Evolutionary conservation across 2,888 invertebrate genomes (phyloP).

Genomic region (Ophioninae sp.): DNA sequence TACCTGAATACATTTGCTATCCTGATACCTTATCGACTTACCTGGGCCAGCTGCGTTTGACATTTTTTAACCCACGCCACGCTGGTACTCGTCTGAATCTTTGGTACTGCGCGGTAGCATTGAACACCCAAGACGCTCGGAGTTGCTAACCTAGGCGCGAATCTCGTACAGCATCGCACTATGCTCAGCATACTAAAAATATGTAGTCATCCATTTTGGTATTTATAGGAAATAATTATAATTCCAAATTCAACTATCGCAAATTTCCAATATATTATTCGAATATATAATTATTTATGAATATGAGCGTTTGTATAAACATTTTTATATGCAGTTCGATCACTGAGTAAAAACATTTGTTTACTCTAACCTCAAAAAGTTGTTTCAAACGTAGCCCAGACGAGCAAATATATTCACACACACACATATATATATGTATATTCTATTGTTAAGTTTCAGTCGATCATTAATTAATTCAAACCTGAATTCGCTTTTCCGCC

Average conservation of each 20-base stretch:
- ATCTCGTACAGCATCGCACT: slow-evolving; percentile 57
- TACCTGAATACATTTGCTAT: background rate
- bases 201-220: no score
- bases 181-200: slow-evolving; percentile 63
- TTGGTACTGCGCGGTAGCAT: slow-evolving; percentile 37
- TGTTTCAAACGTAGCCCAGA: no score
- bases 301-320: no score
- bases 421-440: no score
- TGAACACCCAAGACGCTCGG: slow-evolving; percentile 36
- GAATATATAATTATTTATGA: no score
- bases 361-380: no score
- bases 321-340: no score
- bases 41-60: slow-evolving; percentile 16
- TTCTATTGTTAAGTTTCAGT: no score
- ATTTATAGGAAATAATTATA: no score
- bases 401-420: no score
- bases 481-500: background rate
- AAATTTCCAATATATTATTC: no score
- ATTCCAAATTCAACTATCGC: no score
- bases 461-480: background rate
- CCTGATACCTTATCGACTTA: background rate
- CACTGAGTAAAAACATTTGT: background rate
- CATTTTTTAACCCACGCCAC: slow-evolving; percentile 10
- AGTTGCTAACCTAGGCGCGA: slow-evolving; percentile 22
- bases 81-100: slow-evolving; percentile 19